Percentiles rank a stretch among this genome's conserved stretches.
Conservation (phyloP, 2,888 invertebrate genomes). For the Margaritifera margaritifera region DNA sequence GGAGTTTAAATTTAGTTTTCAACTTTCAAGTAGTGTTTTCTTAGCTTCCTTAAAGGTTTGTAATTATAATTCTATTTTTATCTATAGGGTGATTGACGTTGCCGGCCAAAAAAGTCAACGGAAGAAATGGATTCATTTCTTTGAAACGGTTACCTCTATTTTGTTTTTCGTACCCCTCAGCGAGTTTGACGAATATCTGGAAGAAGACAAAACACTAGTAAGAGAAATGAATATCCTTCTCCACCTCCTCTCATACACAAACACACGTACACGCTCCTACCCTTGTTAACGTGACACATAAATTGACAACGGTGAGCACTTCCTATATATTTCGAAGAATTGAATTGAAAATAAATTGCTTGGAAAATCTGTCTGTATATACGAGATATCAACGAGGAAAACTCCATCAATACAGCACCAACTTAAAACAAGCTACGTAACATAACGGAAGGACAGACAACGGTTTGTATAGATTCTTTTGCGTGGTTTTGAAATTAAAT, state of each 20-base stretch:
- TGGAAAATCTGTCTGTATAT: not conserved
- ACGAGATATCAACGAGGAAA: not conserved
- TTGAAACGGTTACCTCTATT: slow-evolving; percentile 65
- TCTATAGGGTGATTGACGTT: slow-evolving; percentile 61
- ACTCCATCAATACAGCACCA: too few relatives aligned
- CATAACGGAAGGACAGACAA: too few relatives aligned
- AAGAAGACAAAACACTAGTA: slow-evolving; percentile 50
- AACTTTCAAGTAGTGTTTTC: too few relatives aligned
- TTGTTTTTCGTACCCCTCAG: slow-evolving; percentile 64
- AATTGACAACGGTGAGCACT: not conserved
- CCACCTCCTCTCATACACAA: not conserved
- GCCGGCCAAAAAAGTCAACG: slow-evolving; percentile 61
- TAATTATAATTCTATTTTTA: not conserved
- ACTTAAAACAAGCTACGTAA: too few relatives aligned
- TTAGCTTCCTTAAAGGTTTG: too few relatives aligned
- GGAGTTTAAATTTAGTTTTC: too few relatives aligned
- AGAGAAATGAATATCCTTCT: slow-evolving; percentile 13
- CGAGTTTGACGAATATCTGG: slow-evolving; percentile 57
- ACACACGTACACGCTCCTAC: not conserved
- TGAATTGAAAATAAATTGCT: too few relatives aligned
- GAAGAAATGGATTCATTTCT: slow-evolving; percentile 70
- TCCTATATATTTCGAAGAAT: too few relatives aligned
- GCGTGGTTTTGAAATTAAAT: too few relatives aligned
- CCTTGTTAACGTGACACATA: not conserved
- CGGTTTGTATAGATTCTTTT: too few relatives aligned